A percentile compares a stretch with the other conserved stretches of the same genome.
phyloP scores from a whole-genome alignment of 2,113 vertebrate genomes.

The Shinisaurus crocodilurus region DNA sequence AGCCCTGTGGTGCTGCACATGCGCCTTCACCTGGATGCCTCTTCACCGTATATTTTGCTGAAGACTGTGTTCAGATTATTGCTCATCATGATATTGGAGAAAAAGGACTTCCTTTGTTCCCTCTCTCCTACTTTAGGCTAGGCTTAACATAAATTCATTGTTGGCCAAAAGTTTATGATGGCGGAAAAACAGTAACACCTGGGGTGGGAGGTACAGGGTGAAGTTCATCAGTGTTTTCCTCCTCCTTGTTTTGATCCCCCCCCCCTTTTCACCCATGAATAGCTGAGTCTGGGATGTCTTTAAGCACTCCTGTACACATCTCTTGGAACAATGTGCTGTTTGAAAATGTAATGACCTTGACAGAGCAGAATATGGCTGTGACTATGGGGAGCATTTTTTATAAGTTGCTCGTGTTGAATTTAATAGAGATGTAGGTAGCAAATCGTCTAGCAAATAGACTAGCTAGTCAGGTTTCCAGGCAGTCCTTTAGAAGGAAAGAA shows the following conservation, averaged over 20 bases:
- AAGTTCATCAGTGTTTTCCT: not conserved
- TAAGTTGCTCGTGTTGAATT: accelerated
- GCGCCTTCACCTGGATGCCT: not conserved
- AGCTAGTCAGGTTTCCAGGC: not conserved
- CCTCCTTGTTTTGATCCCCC: not conserved
- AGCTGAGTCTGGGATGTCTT: not conserved
- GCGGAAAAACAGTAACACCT: not conserved
- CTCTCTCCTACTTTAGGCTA: not conserved
- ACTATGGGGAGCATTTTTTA: not conserved
- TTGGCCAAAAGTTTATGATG: not conserved
- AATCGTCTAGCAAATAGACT: not conserved
- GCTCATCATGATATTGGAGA: not conserved
- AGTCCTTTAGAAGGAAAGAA: accelerated
- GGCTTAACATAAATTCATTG: not conserved
- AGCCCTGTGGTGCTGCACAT: not conserved
- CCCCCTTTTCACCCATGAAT: not conserved
- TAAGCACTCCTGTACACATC: not conserved
- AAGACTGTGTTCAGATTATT: not conserved
- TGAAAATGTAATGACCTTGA: not conserved
- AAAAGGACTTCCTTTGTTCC: not conserved
- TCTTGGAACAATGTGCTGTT: not conserved
- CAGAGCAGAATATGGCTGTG: not conserved
- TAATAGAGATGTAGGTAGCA: not conserved
- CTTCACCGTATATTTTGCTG: not conserved
- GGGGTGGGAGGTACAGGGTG: not conserved